A percentile compares a stretch with the other conserved stretches of the same genome.
Evolutionary conservation across 2,113 vertebrate genomes (phyloP).

Genomic region (Smithornis capensis): DNA sequence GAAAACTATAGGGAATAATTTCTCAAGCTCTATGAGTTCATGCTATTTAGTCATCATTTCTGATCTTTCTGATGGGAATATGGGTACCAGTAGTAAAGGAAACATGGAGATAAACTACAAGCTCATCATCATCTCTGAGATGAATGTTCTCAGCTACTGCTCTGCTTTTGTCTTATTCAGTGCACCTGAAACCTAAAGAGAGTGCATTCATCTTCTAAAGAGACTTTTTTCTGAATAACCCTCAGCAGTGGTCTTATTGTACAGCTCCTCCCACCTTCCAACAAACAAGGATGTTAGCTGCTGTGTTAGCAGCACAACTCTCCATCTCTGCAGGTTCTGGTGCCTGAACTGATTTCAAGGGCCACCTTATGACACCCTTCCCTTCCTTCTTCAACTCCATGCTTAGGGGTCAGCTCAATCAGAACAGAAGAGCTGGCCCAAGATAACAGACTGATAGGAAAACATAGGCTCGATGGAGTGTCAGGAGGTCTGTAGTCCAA

Average conservation of each 20-base stretch:
- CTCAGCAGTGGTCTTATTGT: neutral
- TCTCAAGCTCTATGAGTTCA: neutral
- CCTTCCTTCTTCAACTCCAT: neutral
- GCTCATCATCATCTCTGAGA: neutral
- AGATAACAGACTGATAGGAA: neutral
- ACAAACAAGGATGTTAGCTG: neutral
- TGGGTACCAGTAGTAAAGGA: neutral
- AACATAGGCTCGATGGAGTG: neutral
- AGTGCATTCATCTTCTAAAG: neutral
- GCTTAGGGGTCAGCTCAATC: neutral
- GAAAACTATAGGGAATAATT: neutral
- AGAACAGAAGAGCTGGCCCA: neutral
- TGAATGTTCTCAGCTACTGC: neutral
- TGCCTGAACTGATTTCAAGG: neutral
- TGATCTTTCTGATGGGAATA: neutral
- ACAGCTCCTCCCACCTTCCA: neutral
- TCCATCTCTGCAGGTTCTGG: neutral
- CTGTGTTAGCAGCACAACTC: too few species aligned
- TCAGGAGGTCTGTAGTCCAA: neutral
- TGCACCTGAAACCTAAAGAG: neutral
- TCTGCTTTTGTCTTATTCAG: neutral
- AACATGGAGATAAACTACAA: neutral
- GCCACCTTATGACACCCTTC: neutral
- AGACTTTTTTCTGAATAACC: neutral
- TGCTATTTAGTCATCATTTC: neutral